phyloP scores from a whole-genome alignment of 1,140 invertebrate genomes.

The Macrosteles quadrilineatus region DNA sequence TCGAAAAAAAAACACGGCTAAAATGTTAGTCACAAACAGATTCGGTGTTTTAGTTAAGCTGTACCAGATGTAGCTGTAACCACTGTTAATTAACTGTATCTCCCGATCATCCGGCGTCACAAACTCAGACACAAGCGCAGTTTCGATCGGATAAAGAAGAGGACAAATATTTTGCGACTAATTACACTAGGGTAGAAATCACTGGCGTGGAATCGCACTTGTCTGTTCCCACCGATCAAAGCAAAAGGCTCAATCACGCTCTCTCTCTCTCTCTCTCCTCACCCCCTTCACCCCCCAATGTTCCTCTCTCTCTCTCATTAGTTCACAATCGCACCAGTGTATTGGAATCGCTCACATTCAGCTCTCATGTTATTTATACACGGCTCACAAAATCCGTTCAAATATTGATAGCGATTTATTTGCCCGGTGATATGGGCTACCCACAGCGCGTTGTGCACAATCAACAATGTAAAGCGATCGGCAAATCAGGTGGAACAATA shows the following conservation, averaged over 20 bases:
- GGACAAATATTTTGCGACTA: conserved; percentile 29
- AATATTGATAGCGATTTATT: conserved; percentile 9
- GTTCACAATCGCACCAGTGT: not conserved
- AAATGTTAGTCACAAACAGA: no score
- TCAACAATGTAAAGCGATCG: no score
- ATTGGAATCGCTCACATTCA: not conserved
- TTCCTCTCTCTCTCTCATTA: conserved; percentile 25
- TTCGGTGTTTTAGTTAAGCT: no score
- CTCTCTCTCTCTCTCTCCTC: not conserved
- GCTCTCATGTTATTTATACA: not conserved
- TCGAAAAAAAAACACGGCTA: no score
- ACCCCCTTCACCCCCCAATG: not conserved
- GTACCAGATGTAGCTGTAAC: no score
- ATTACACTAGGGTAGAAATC: conserved; percentile 22
- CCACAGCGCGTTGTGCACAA: no score
- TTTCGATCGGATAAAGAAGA: conserved; percentile 19
- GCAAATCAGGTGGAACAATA: no score
- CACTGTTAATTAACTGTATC: no score
- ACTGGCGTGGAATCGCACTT: conserved; percentile 7
- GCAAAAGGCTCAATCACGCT: conserved; percentile 11
- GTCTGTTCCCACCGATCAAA: conserved; percentile 27
- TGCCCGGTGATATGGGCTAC: conserved; percentile 3
- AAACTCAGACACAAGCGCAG: not conserved
- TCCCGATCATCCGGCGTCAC: not conserved
- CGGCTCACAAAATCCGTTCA: not conserved